phyloP scores from a whole-genome alignment of 2,113 vertebrate species.

The Eurypyga helias region DNA sequence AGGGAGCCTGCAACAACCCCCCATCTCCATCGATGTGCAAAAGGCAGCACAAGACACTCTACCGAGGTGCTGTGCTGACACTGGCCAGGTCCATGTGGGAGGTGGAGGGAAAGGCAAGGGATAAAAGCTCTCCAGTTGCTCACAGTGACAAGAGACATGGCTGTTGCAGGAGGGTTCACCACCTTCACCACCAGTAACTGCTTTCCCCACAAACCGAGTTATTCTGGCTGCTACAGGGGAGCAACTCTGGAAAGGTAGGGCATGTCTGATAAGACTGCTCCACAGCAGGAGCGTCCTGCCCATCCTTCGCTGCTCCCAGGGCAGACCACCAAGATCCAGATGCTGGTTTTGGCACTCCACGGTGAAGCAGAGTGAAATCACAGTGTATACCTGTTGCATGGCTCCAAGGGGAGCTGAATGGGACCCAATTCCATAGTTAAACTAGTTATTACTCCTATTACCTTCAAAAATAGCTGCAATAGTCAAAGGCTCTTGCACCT shows the following conservation, averaged over 20 bases:
- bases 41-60: not conserved
- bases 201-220: not conserved
- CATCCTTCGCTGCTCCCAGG: not conserved
- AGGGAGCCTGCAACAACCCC: not conserved
- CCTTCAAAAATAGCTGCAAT: not conserved
- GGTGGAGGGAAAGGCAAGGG: not conserved
- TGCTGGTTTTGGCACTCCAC: not conserved
- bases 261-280: not conserved
- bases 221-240: not conserved
- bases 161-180: not conserved
- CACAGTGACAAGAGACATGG: not conserved
- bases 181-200: not conserved
- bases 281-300: not conserved
- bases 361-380: not conserved
- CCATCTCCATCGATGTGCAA: accelerated
- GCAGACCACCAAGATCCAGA: accelerated
- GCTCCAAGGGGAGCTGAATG: not conserved
- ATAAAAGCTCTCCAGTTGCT: not conserved
- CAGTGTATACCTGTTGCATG: not conserved
- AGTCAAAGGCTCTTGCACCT: not conserved
- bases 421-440: not conserved
- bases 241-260: not conserved
- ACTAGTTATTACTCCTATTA: accelerated
- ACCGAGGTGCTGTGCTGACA: not conserved
- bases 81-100: accelerated